phyloP scores from a whole-genome alignment of 2,888 invertebrate species.

The Sinodicranocentrus sp. region DNA sequence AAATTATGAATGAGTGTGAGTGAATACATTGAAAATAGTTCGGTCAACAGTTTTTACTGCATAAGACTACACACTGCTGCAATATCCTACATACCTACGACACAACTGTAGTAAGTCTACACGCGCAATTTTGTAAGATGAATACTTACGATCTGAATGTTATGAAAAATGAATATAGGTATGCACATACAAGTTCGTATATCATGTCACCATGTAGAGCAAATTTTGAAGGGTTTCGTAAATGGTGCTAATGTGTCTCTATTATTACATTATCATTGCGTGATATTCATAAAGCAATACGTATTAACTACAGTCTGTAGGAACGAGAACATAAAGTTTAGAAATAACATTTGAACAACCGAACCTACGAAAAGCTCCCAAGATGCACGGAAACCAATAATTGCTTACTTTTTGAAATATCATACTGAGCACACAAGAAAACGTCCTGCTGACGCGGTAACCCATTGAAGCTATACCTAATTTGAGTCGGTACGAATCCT shows the following conservation, averaged over 20 bases:
- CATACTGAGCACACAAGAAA: conserved; percentile 32
- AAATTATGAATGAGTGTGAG: too few relatives aligned
- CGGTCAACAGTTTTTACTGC: too few relatives aligned
- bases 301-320: not conserved
- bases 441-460: conserved; percentile 57
- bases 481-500: conserved; percentile 48
- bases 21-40: too few relatives aligned
- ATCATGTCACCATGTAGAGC: too few relatives aligned
- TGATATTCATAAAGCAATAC: not conserved
- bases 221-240: too few relatives aligned
- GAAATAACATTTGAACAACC: not conserved
- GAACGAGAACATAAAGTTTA: not conserved
- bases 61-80: too few relatives aligned
- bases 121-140: too few relatives aligned
- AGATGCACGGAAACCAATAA: conserved; percentile 51
- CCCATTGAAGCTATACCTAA: conserved; percentile 50
- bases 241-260: not conserved
- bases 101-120: too few relatives aligned
- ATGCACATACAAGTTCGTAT: too few relatives aligned
- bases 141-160: too few relatives aligned
- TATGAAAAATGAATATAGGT: too few relatives aligned
- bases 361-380: conserved; percentile 30
- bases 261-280: not conserved
- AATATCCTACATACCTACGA: too few relatives aligned
- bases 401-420: conserved; percentile 30